Evolutionary conservation across 2,797 vertebrate genomes (phyloP), one percentile per base, ranked within the genome.

Genomic region (Manis javanica): DNA sequence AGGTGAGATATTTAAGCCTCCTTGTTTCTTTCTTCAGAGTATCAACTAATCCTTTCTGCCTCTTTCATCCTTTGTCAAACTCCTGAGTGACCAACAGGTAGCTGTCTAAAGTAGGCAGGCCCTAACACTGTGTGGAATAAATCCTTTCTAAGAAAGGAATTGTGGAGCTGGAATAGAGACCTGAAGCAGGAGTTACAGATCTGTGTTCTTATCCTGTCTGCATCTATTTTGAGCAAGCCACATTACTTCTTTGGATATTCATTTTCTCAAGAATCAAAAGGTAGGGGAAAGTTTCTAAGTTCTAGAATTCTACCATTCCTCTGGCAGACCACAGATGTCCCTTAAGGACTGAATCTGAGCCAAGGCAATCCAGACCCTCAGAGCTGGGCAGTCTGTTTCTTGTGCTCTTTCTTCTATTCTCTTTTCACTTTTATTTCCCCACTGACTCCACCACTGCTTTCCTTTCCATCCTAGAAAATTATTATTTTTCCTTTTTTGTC

Each of bases 201-300:
- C n/a, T n/a, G 24, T n/a, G 11, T 21, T 77, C 34, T 74, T 57
- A 23, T 55, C 61, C 24, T 77, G 0, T 63, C 46, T 55, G 0
- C 5, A 59, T 66, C 10, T 51, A 42, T 87, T 69, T 75, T 89
- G 29, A 46, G 57, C 51, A 94, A 74, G 66, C 7, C 39, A 61
- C 31, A 61, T 64, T 26, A 87, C 18, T 66, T 77, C 61, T 72
- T 42, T 59, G n/a, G 66, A 24, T 23, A 71, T 61, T 37, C 53
- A 19, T 61, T 77, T 87, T 77, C 71, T 92, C 84, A 92, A 69
- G n/a, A 86, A 82, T 75, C 15, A 77, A 90, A 49, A 78, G 31
- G 31, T 37, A 2, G 6, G 39, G 0, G 18, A 31, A 7, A 10
- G 8, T 74, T 68, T 71, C 37, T 66, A 64, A 55, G 49, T 16